Base-by-base conservation (phyloP, 2,797 vertebrate genomes). In the Ispidina picta region DNA sequence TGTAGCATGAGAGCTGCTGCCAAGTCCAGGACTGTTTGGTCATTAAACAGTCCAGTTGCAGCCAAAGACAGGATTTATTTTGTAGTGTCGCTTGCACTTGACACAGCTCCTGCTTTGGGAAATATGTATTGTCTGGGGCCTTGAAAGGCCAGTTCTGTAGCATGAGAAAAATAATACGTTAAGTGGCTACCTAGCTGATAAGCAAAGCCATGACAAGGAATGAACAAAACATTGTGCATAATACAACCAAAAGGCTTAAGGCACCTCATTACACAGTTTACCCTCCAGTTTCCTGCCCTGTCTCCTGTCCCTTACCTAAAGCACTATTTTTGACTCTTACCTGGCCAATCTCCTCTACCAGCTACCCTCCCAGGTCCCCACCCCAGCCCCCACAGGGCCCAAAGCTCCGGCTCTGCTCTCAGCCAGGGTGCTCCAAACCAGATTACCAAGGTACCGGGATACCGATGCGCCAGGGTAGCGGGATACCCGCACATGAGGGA, bases 361-460 rank as follows among this genome's bases (percentile, higher is more conserved):
- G 9, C 25, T 69, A 33, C 9, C 35, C 28, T 35, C 28, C 37
- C 43, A 73, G 26, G 5, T 3, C 21, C 39, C 20, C 37, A 3
- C 41, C 37, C 37, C 37, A 39, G 37, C 37, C 37, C 37, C 37
- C 37, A 3, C 37, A 39, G 37, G 37, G 37, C 37, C 37, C 37
- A 39, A 5, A 1, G 6, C 3, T 6, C 19, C 20, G 10, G 12
- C 10, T 52, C 21, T 7, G 4, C 33, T 49, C 1, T 6, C 4
- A 8, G 31, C 54, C 74, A 17, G 23, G 71, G 12, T 7, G 25
- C 80, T 51, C 49, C 58, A 59, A 19, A 31, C 20, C 71, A 31
- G 49, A 44, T 26, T 65, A 20, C 51, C 9, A 12, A 17, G 73
- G 13, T 6, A 22, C 70, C 58, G 49, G 33, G 46, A 63, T 9